Evolutionary conservation across 2,797 vertebrate species (phyloP), one percentile per base, ranked within the genome.

Genomic region (Malurus leucopterus): DNA sequence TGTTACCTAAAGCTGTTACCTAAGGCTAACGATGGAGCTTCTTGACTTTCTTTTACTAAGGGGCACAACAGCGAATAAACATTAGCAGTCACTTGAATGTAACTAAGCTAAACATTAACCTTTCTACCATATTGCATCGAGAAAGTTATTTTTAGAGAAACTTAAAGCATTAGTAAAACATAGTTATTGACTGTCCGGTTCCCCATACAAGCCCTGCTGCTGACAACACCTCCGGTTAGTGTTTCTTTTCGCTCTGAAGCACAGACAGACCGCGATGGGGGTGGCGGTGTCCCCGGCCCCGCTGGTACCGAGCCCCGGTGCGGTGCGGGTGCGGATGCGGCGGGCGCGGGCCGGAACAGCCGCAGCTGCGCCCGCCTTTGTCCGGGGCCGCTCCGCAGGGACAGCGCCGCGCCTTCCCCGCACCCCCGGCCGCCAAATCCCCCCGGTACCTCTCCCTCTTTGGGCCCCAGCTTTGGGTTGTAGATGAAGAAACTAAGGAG

Each of bases 401-500:
- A 19, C 15, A 55, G 47, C 54, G 24, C 65, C 1, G n/a, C 19
- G 24, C 46, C 32, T 36, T 24, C 30, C 68, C 47, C 75, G 4
- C 70, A 27, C 19, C 36, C 34, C 50, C 26, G 13, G 38, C 29
- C 22, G 82, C 18, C 13, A 32, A 53, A 41, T 29, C 32, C 65
- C 53, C 9, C 40, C 13, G 38, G 43, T 91, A 99, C 99, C 98
- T 99, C 99, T 91, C 99, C 99, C 95, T 99, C 99, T 26, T 98
- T 98, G 46, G 98, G 98, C 67, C 99, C 99, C 96, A 99, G 98
- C 46, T 98, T 98, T 6, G 99, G 99, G 91, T 99, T 99, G 95
- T 99, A 99, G 93, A 99, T 96, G 94, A 99, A 99, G 96, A 99
- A 99, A 88, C 91, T 99, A 77, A 99, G 97, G 94, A 99, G 96